A percentile compares a stretch with the other conserved stretches of the same genome.
phyloP scores from a whole-genome alignment of 2,113 vertebrate species.

The Desmodus rotundus region DNA sequence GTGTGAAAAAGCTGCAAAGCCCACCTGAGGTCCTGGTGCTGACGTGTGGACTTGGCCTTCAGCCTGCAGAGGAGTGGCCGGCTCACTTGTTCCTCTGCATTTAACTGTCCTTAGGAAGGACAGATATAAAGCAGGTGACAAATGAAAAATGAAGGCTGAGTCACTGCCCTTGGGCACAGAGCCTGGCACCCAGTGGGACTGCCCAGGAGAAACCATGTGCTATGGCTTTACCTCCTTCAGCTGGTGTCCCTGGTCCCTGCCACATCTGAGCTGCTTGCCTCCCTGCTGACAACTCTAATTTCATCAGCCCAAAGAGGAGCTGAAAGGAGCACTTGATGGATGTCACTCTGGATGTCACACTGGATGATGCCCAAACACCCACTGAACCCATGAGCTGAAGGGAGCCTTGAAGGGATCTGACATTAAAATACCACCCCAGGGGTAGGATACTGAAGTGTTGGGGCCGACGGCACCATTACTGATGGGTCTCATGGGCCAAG shows the following conservation, averaged over 20 bases:
- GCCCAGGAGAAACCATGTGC: not conserved
- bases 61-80: not conserved
- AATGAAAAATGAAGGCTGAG: conserved; percentile 51
- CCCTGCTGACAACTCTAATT: conserved; percentile 39
- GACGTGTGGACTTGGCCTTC: not conserved
- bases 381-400: not conserved
- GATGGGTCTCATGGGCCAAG: not conserved
- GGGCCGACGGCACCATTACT: not conserved
- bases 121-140: conserved; percentile 35
- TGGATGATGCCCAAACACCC: not conserved
- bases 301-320: not conserved
- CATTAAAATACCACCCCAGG: not conserved
- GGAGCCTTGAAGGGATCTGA: not conserved
- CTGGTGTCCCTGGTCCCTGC: not conserved
- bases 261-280: not conserved
- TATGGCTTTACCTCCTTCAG: not conserved
- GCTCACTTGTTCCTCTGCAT: not conserved
- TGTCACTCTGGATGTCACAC: conserved; percentile 34
- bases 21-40: not conserved
- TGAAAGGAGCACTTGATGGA: not conserved
- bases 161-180: not conserved
- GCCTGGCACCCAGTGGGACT: not conserved
- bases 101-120: not conserved
- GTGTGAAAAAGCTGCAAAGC: not conserved
- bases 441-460: not conserved